A percentile compares a stretch with the other conserved stretches of the same genome.
Evolutionary conservation across 2,113 vertebrate species (phyloP).

Genomic region (Prietella phreatophila): DNA sequence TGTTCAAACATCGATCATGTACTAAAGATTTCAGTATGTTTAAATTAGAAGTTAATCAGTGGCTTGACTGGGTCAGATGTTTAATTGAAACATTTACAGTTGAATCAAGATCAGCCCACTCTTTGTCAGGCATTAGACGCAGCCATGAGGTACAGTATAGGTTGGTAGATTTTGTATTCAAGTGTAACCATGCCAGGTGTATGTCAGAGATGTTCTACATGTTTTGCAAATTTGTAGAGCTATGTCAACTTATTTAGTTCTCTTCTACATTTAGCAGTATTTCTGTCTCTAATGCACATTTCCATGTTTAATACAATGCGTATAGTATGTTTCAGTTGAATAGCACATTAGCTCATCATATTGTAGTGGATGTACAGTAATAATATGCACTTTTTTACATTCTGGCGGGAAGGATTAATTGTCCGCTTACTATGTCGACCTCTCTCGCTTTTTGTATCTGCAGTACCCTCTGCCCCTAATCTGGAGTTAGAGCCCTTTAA

Average conservation of each 20-base stretch:
- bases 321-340: background rate
- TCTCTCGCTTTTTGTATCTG: constrained; percentile 31
- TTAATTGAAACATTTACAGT: background rate
- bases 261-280: background rate
- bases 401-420: background rate
- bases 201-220: background rate
- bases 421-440: background rate
- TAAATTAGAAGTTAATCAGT: background rate
- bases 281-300: background rate
- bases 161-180: background rate
- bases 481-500: constrained; percentile 88
- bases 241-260: background rate
- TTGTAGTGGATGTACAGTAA: background rate
- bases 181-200: background rate
- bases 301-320: background rate
- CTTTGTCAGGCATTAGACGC: background rate
- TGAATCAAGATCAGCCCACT: background rate
- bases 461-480: constrained; percentile 88
- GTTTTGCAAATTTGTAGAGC: background rate
- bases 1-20: background rate
- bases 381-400: background rate
- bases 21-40: background rate
- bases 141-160: background rate
- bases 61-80: background rate
- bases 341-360: background rate